These are phyloP conservation scores for Sorex araneus DNA, from an alignment of 2,113 vertebrate genomes.

Conservation along the genomic window DNA sequence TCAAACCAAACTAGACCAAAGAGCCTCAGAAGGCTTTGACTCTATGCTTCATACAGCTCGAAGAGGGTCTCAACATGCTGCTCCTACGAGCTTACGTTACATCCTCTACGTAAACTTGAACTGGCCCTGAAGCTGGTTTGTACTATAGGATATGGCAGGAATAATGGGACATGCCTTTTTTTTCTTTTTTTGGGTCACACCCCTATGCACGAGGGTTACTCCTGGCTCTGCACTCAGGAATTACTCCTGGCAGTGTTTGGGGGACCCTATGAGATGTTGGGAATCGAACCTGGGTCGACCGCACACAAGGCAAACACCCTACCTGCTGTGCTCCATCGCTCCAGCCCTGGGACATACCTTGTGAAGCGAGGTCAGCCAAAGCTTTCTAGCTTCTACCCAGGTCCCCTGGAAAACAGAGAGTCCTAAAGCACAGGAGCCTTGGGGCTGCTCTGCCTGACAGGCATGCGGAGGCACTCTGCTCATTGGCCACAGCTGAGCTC, in stretches of 20 bases:
- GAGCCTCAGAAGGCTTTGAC: background rate
- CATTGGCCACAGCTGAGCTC: background rate
- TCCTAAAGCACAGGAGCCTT: background rate
- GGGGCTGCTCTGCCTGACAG: background rate
- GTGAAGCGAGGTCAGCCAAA: background rate
- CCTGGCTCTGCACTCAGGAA: too few species aligned
- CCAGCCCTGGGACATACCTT: background rate
- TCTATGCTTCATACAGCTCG: background rate
- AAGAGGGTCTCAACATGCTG: background rate
- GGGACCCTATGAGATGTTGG: too few species aligned
- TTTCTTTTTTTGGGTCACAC: too few species aligned
- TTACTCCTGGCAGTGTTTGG: too few species aligned
- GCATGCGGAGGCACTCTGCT: background rate
- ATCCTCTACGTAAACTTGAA: background rate
- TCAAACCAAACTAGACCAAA: too few species aligned
- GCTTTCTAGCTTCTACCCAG: background rate
- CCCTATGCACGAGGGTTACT: too few species aligned
- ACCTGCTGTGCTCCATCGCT: too few species aligned
- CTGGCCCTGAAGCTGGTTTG: background rate
- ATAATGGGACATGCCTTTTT: background rate
- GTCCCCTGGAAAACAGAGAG: background rate
- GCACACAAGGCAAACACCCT: too few species aligned
- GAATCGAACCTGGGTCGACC: too few species aligned
- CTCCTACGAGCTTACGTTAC: background rate
- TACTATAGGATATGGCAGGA: conserved; percentile 16